These are phyloP conservation scores for Saccostrea glomerata DNA, from an alignment of 1,140 invertebrate genomes.

Conservation along the genomic window DNA sequence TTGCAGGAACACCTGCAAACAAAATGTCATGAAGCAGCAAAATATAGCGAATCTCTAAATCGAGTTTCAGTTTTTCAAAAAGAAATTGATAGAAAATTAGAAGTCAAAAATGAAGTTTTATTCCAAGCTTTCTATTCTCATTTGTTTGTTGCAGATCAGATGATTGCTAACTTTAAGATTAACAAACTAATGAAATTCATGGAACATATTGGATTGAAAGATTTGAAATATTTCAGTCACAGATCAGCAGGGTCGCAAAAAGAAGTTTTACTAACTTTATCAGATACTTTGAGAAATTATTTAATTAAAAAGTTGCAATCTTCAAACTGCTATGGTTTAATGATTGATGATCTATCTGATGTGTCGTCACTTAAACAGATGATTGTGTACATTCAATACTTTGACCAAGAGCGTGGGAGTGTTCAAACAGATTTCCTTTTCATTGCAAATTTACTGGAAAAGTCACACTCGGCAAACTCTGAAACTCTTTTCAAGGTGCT, in stretches of 20 bases:
- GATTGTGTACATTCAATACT: conserved; percentile 41
- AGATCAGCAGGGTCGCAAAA: conserved; percentile 36
- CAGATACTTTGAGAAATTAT: conserved; percentile 43
- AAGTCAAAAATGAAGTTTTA: conserved; percentile 32
- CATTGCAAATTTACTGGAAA: conserved; percentile 41
- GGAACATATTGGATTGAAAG: conserved; percentile 20
- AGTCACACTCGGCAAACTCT: conserved; percentile 34
- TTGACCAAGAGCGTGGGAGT: conserved; percentile 1
- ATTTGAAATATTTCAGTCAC: conserved; percentile 41
- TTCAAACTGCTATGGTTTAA: conserved; percentile 25
- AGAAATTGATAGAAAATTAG: conserved; percentile 38
- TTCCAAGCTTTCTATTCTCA: conserved; percentile 29
- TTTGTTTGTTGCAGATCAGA: conserved; percentile 13
- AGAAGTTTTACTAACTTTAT: conserved; percentile 41
- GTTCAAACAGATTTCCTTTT: conserved; percentile 41
- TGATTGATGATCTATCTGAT: conserved; percentile 45
- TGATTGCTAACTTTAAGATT: conserved; percentile 45
- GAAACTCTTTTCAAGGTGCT: conserved; percentile 41
- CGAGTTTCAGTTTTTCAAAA: conserved; percentile 44
- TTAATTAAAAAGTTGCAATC: conserved; percentile 35
- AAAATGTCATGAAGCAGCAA: conserved; percentile 21
- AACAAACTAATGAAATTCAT: conserved; percentile 38
- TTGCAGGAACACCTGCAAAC: conserved; percentile 32
- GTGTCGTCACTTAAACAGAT: conserved; percentile 23
- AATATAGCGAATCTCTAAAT: conserved; percentile 37